Evolutionary conservation across 2,113 vertebrate species (phyloP).

Genomic region (Lichenostomus cassidix): DNA sequence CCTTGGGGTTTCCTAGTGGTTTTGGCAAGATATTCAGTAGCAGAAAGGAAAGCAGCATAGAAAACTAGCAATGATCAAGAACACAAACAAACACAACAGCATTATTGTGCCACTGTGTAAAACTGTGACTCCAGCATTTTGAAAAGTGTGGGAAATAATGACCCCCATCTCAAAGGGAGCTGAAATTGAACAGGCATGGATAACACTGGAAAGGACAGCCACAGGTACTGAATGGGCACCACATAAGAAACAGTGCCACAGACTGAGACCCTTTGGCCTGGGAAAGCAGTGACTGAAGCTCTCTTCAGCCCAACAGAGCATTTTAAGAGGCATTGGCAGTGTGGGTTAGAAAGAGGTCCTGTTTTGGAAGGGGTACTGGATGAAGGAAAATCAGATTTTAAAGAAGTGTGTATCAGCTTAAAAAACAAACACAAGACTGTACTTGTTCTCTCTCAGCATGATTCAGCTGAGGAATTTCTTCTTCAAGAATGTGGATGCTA

Average conservation of each 20-base stretch:
- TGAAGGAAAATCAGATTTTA: not conserved
- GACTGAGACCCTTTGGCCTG: not conserved
- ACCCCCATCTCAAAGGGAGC: not conserved
- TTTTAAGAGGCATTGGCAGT: fast-evolving
- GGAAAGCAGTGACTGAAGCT: not conserved
- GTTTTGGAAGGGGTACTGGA: not conserved
- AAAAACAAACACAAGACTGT: not conserved
- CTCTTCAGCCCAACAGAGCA: not conserved
- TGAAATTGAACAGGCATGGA: not conserved
- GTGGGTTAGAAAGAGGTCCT: not conserved
- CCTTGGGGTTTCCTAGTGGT: not conserved
- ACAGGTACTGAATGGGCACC: not conserved
- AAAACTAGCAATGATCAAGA: not conserved
- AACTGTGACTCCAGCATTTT: not conserved
- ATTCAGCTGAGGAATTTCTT: not conserved
- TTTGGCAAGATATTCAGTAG: not conserved
- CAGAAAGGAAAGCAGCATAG: not conserved
- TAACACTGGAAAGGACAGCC: not conserved
- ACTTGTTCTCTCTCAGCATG: not conserved
- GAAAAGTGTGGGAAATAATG: not conserved
- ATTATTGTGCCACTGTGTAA: not conserved
- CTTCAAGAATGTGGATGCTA: not conserved
- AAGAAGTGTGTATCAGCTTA: fast-evolving
- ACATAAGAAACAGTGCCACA: not conserved
- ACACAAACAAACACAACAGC: not conserved